Conservation (phyloP, 2,888 invertebrate species). For the Heteropelma amictum region DNA sequence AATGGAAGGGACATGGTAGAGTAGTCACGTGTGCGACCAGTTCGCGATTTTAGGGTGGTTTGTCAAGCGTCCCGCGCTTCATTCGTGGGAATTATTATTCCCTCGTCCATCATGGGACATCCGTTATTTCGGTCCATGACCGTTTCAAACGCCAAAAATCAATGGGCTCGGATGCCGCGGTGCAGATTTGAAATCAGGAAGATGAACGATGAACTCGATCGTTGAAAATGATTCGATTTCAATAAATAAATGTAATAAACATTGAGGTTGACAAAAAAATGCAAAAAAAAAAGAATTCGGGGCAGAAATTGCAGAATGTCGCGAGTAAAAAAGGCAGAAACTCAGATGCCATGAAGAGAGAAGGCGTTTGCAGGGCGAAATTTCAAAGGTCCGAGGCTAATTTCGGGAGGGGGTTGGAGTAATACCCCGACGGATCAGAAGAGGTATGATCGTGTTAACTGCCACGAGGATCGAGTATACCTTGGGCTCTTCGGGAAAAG, state of each 20-base stretch:
- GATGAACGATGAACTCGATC: too few species aligned
- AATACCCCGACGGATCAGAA: slow-evolving; percentile 9
- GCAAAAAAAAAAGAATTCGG: background rate
- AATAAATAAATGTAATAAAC: background rate
- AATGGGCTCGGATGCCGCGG: slow-evolving; percentile 13
- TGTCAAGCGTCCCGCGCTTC: slow-evolving; percentile 10
- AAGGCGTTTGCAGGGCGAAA: too few species aligned
- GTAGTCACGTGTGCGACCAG: slow-evolving; percentile 13
- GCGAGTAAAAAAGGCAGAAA: too few species aligned
- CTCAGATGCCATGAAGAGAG: background rate
- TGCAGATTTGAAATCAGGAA: background rate
- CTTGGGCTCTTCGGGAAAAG: background rate
- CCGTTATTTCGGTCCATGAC: slow-evolving; percentile 47
- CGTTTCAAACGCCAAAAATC: slow-evolving; percentile 48
- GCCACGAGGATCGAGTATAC: slow-evolving; percentile 15
- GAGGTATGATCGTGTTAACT: slow-evolving; percentile 6
- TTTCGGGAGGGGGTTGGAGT: slow-evolving; percentile 49
- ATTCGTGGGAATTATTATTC: slow-evolving; percentile 51
- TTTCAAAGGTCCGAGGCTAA: slow-evolving; percentile 52
- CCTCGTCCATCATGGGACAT: slow-evolving; percentile 53
- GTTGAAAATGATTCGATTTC: too few species aligned
- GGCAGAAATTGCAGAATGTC: too few species aligned
- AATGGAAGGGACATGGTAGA: background rate
- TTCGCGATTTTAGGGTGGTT: slow-evolving; percentile 35
- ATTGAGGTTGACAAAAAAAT: background rate